phyloP scores from a whole-genome alignment of 2,113 vertebrate genomes.

The Aldabrachelys gigantea region DNA sequence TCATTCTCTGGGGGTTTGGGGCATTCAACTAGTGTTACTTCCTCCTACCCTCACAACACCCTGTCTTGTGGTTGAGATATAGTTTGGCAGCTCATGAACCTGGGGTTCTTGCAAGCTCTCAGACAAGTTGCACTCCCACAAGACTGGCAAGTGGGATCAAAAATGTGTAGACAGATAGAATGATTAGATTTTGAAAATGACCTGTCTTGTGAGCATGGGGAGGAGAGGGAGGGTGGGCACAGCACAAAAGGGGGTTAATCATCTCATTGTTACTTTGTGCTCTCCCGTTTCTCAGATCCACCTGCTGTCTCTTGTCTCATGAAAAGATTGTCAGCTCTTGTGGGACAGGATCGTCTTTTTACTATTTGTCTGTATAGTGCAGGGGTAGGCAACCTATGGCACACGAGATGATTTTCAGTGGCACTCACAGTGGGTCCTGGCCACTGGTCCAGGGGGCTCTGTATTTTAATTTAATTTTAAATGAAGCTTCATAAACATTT shows the following conservation, averaged over 20 bases:
- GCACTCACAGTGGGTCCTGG: too few species aligned
- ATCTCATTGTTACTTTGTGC: not conserved
- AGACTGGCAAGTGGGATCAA: not conserved
- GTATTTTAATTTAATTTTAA: too few species aligned
- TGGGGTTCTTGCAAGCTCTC: not conserved
- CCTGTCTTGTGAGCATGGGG: fast-evolving
- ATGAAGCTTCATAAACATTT: too few species aligned
- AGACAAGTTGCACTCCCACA: fast-evolving
- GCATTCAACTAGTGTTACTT: not conserved
- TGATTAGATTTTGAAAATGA: slow-evolving; percentile 1
- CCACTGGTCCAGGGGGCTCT: too few species aligned
- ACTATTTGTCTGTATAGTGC: too few species aligned
- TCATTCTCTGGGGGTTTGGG: not conserved
- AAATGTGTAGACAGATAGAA: not conserved
- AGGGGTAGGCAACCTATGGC: too few species aligned
- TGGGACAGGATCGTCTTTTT: not conserved
- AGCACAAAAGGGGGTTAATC: not conserved
- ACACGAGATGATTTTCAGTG: too few species aligned
- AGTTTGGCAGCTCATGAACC: not conserved
- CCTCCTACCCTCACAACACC: not conserved
- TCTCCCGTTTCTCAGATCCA: not conserved
- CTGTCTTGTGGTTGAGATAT: not conserved
- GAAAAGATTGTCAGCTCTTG: not conserved
- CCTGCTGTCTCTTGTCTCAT: not conserved
- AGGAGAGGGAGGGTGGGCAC: not conserved